These are phyloP conservation scores for Chrysolina americana DNA, from an alignment of 2,888 invertebrate genomes.

Conservation along the genomic window DNA sequence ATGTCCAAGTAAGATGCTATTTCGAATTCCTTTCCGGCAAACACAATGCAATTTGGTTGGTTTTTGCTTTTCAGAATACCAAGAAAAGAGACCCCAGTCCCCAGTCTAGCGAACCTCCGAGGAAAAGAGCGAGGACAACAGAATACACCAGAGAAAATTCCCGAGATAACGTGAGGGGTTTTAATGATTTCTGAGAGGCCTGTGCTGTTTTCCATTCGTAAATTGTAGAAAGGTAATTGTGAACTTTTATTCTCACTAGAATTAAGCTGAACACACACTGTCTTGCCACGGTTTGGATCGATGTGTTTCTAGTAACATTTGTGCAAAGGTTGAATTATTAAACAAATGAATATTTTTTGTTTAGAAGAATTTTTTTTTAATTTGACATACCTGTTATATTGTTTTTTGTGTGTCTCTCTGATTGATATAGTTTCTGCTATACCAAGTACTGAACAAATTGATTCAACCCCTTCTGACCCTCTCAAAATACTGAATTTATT, in stretches of 20 bases:
- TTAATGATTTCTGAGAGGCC: constrained; percentile 42
- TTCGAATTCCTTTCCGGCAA: background rate
- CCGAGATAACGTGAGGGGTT: constrained; percentile 37
- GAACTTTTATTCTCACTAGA: background rate
- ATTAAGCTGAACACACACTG: background rate
- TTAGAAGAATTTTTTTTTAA: too few relatives aligned
- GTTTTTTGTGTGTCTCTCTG: too few relatives aligned
- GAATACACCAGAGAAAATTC: constrained; percentile 56
- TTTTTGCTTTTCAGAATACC: constrained; percentile 32
- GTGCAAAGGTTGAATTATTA: too few relatives aligned
- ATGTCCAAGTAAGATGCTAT: too few relatives aligned
- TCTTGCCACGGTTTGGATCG: too few relatives aligned
- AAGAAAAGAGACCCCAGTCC: constrained; percentile 60
- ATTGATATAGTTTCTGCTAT: too few relatives aligned
- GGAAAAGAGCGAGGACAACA: constrained; percentile 64
- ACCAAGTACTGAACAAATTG: too few relatives aligned
- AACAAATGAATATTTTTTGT: too few relatives aligned
- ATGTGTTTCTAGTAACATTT: too few relatives aligned
- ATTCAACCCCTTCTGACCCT: too few relatives aligned
- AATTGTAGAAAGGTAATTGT: background rate
- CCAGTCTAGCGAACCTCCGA: constrained; percentile 63
- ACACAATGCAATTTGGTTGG: background rate
- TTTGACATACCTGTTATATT: too few relatives aligned
- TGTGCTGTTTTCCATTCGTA: background rate
- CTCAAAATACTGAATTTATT: too few relatives aligned